Base-by-base conservation (phyloP, 2,888 invertebrate species). In the Callyntrura guangdongensis region DNA sequence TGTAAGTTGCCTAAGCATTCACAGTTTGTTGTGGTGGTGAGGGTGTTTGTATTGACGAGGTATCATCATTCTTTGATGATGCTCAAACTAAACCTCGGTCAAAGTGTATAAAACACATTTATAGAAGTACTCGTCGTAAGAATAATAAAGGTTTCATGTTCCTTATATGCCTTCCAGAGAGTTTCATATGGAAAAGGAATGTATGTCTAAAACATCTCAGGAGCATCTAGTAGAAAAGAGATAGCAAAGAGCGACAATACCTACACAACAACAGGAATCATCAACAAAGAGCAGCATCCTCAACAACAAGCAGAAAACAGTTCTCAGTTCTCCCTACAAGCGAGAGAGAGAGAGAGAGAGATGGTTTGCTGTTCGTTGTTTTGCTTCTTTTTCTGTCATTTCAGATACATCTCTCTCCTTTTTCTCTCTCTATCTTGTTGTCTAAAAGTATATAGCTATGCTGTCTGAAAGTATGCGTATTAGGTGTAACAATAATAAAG, bases 71-170 rank as follows among this genome's bases (percentile, higher is more conserved):
- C 67, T 49, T 49, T 84, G 61, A 82, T 82, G 83, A 64, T 83
- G 49, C 67, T 83, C 83, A 64, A 82, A 83, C 67, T 64, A 83
- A 83, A 67, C 74, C 85, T 86, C 74, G 85, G 85, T 86, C 85
- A 86, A 84, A 86, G 47, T 61, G 74, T 74, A 77, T 77, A 77
- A 74, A 83, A 49, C 22, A 53, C 69, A 67, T 84, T 53, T 77
- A 47, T 36, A 20, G 22, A 77, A 77, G 77, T 36, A 72, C 77
- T 49, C 36, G n/a, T n/a, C n/a, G n/a, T 2, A 22, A 9, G 77
- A 77, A 53, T 53, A 77, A 53, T 49, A 53, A 12, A 22, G 25
- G 49, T 53, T 53, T 14, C 11, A 25, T 77, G 22, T 49, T 22
- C 22, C 53, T 14, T 77, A 53, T 53, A 22, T 49, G 11, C 53